Evolutionary conservation across 2,888 invertebrate species (phyloP), one percentile per base, ranked within the genome.

Genomic region (Selenia dentaria): DNA sequence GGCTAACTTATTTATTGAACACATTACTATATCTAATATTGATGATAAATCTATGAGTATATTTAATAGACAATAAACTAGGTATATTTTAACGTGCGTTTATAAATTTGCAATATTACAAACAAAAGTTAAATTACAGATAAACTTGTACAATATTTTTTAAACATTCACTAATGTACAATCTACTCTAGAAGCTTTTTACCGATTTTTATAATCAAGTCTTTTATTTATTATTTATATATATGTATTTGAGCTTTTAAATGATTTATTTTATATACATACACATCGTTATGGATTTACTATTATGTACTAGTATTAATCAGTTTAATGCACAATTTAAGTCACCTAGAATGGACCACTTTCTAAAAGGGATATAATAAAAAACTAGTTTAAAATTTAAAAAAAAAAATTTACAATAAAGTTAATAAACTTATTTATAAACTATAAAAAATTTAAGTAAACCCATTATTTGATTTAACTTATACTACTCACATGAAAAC

Each of bases 341-440:
- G 86, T 90, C 88, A 88, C 86, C 84, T 90, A 88, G 70, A 78
- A 83, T 91, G 91, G 91, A 89, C 91, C 91, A 83, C 90, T 71
- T 79, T 83, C 88, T 88, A 89, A 83, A 64, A 73, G 83, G 73
- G 63, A 71, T 70, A 59, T 58, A 44, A 57, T 50, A n/a, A n/a
- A n/a, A n/a, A n/a, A n/a, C n/a, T n/a, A n/a, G n/a, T n/a, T n/a
- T n/a, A n/a, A n/a, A n/a, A n/a, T n/a, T n/a, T n/a, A n/a, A n/a
- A n/a, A n/a, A n/a, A n/a, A n/a, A n/a, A n/a, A n/a, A n/a, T n/a
- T n/a, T n/a, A n/a, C n/a, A n/a, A n/a, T n/a, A n/a, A n/a, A n/a
- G n/a, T n/a, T n/a, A n/a, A n/a, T n/a, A n/a, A n/a, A n/a, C n/a
- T n/a, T n/a, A n/a, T n/a, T n/a, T n/a, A n/a, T n/a, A n/a, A n/a